phyloP scores from a whole-genome alignment of 2,113 vertebrate genomes.

The Albula goreensis region DNA sequence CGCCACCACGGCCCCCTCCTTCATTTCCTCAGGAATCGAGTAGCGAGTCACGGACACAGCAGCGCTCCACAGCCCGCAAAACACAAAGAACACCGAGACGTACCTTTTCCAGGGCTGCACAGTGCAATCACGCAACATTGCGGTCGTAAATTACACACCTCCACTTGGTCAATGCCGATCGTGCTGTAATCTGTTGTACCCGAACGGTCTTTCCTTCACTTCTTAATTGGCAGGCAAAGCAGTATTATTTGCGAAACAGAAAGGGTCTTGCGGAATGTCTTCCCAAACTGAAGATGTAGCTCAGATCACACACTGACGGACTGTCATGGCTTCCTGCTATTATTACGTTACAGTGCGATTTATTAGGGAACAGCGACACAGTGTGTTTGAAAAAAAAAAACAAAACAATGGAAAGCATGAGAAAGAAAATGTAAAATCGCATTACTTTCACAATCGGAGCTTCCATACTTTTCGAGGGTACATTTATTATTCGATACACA shows the following conservation, averaged over 20 bases:
- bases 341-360: not conserved
- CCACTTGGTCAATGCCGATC: not conserved
- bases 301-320: not conserved
- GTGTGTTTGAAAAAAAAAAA: conserved; percentile 23
- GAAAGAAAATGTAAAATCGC: too few relatives aligned
- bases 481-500: too few relatives aligned
- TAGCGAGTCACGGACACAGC: conserved; percentile 28
- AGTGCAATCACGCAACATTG: not conserved
- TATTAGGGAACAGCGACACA: conserved; percentile 41
- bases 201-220: not conserved
- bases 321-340: conserved; percentile 39
- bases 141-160: not conserved
- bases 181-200: too few relatives aligned
- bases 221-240: not conserved
- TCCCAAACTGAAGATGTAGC: not conserved
- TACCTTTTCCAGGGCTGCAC: not conserved
- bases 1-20: conserved; percentile 12
- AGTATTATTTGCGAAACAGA: not conserved
- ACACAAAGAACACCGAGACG: conserved; percentile 1
- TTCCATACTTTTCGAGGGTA: too few relatives aligned
- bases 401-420: not conserved
- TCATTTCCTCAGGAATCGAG: conserved; percentile 26
- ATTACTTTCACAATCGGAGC: too few relatives aligned
- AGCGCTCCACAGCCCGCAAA: conserved; percentile 10
- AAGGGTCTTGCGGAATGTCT: not conserved